Evolutionary conservation across 1,140 invertebrate genomes (phyloP).

Genomic region (Bombus fervidus): DNA sequence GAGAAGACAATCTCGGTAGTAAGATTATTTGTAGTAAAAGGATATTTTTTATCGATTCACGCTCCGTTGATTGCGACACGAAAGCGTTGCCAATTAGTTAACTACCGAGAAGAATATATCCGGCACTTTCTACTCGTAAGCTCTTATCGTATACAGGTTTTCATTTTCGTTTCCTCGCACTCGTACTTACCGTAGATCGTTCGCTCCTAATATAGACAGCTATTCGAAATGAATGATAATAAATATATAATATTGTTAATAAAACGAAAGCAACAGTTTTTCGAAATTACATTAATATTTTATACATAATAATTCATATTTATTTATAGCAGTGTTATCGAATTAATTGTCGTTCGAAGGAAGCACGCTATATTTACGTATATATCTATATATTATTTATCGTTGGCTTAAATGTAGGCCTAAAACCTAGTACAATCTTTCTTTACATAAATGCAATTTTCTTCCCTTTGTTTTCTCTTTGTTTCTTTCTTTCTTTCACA

Average conservation of each 20-base stretch:
- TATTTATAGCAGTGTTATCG: background rate
- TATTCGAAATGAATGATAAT: background rate
- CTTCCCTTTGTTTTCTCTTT: too few species aligned
- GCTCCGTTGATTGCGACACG: background rate
- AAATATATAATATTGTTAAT: background rate
- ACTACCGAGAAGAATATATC: background rate
- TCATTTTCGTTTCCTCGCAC: constrained; percentile 1
- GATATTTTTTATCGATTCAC: constrained; percentile 1
- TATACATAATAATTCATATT: too few species aligned
- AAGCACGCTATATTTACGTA: too few species aligned
- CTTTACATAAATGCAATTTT: too few species aligned
- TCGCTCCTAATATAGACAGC: too few species aligned
- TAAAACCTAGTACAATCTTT: too few species aligned
- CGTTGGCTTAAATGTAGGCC: too few species aligned
- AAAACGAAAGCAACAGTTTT: background rate
- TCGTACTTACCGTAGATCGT: background rate
- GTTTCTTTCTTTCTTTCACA: too few species aligned
- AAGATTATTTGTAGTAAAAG: background rate
- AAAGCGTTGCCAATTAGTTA: constrained; percentile 49
- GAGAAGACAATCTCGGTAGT: background rate
- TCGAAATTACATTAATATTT: background rate
- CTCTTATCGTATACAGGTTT: background rate
- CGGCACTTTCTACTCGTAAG: constrained; percentile 23
- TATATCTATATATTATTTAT: too few species aligned
- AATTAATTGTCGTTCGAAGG: too few species aligned